A percentile compares a stretch with the other conserved stretches of the same genome.
Conservation (phyloP, 2,888 invertebrate genomes). For the Netelia inedita region DNA sequence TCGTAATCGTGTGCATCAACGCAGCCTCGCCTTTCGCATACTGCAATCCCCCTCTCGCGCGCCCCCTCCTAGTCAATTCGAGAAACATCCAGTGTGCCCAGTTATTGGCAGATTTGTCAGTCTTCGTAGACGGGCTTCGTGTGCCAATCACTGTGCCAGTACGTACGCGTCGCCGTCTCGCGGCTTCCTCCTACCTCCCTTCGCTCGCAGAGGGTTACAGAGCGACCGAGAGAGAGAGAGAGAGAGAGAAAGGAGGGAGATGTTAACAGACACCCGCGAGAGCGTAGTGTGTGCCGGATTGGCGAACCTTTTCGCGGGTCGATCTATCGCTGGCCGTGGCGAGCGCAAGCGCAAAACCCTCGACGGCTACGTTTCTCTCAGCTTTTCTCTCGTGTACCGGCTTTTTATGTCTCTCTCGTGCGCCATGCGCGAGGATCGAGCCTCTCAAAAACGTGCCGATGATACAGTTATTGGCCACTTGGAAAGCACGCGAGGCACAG, state of each 20-base stretch:
- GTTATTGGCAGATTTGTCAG: conserved; percentile 18
- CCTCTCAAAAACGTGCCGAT: background rate
- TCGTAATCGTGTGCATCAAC: conserved; percentile 32
- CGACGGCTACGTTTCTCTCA: conserved; percentile 28
- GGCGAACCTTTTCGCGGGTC: conserved; percentile 82
- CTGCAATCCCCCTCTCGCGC: conserved; percentile 5
- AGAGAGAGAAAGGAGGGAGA: conserved; percentile 8
- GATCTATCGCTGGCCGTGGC: conserved; percentile 77
- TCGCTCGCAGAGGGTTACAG: conserved; percentile 16
- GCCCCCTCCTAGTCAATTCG: background rate
- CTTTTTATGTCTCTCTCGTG: background rate
- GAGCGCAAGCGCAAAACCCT: conserved; percentile 75
- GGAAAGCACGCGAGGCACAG: background rate
- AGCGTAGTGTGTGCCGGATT: conserved; percentile 68
- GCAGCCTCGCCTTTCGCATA: conserved; percentile 45
- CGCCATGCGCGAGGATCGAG: conserved; percentile 29
- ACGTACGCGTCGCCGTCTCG: conserved; percentile 5
- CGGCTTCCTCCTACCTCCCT: conserved; percentile 18
- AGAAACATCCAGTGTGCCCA: background rate
- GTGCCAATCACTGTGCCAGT: conserved; percentile 33
- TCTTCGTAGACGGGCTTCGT: background rate
- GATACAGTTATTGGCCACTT: background rate
- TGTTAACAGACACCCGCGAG: conserved; percentile 9
- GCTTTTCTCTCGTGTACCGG: conserved; percentile 4
- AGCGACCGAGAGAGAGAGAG: conserved; percentile 20